These are phyloP conservation scores for Hypomecis punctinalis DNA, from an alignment of 2,888 invertebrate species.

Conservation along the genomic window DNA sequence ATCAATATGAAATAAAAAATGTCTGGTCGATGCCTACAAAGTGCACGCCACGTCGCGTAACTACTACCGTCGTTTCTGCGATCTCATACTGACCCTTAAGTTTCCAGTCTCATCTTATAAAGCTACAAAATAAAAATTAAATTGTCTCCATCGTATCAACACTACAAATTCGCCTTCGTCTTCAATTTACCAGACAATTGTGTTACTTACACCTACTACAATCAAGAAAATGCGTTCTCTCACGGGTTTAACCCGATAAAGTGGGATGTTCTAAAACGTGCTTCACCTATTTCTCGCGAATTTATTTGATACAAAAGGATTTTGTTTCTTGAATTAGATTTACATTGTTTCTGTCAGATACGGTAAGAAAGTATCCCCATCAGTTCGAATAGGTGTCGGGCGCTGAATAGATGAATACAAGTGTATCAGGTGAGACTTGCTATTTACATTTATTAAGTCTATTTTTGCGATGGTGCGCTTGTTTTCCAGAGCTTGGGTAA, in stretches of 20 bases:
- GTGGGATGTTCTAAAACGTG: conserved; percentile 28
- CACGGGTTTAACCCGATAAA: conserved; percentile 45
- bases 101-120: too few species aligned
- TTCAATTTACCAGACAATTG: conserved; percentile 37
- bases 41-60: too few species aligned
- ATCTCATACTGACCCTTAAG: too few species aligned
- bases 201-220: conserved; percentile 43
- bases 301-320: conserved; percentile 28
- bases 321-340: conserved; percentile 26
- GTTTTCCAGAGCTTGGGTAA: too few species aligned
- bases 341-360: conserved; percentile 9
- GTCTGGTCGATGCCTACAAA: too few species aligned
- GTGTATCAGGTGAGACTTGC: too few species aligned
- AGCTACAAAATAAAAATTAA: too few species aligned
- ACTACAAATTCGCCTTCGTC: conserved; percentile 23
- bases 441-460: too few species aligned
- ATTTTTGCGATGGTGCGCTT: too few species aligned
- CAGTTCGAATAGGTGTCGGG: not conserved
- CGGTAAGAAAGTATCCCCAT: not conserved
- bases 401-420: too few species aligned
- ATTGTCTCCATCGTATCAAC: not conserved
- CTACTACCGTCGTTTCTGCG: too few species aligned
- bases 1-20: too few species aligned
- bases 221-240: conserved; percentile 50
- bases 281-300: conserved; percentile 24